These are phyloP conservation scores for Iguana delicatissima DNA, from an alignment of 2,797 vertebrate genomes.

Conservation along the genomic window DNA sequence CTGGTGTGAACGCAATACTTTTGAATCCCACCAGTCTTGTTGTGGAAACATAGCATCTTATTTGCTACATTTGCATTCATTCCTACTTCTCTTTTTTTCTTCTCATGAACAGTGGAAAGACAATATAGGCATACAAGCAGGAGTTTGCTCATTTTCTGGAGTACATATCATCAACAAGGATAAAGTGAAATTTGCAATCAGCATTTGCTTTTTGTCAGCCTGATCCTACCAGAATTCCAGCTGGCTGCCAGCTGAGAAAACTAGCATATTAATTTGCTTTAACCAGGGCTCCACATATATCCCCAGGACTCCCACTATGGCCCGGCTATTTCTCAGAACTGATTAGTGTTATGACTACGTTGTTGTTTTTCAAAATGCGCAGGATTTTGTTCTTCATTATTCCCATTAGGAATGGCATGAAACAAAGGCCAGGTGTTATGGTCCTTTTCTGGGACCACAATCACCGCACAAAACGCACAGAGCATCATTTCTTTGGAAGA, in stretches of 20 bases:
- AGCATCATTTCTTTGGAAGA: neutral
- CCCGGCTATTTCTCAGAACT: neutral
- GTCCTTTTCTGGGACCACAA: too few relatives aligned
- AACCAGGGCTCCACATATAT: neutral
- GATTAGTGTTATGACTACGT: constrained; percentile 13
- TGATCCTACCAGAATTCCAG: neutral
- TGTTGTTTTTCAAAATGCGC: neutral
- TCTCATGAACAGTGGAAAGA: neutral
- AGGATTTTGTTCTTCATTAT: neutral
- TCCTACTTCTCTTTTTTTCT: neutral
- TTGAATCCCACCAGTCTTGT: neutral
- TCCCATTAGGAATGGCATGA: neutral
- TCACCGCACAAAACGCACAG: neutral
- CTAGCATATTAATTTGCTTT: neutral
- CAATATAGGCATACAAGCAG: neutral
- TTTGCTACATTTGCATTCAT: neutral
- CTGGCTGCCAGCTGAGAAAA: neutral
- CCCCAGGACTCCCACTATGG: rapidly evolving
- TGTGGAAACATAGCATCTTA: neutral
- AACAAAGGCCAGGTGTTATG: neutral
- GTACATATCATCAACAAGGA: constrained; percentile 28
- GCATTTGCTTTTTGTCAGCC: neutral
- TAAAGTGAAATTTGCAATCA: neutral
- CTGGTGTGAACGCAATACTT: neutral
- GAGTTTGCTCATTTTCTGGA: neutral